Evolutionary conservation across 1,140 invertebrate species (phyloP), one percentile per base, ranked within the genome.

Genomic region (Pantala flavescens): DNA sequence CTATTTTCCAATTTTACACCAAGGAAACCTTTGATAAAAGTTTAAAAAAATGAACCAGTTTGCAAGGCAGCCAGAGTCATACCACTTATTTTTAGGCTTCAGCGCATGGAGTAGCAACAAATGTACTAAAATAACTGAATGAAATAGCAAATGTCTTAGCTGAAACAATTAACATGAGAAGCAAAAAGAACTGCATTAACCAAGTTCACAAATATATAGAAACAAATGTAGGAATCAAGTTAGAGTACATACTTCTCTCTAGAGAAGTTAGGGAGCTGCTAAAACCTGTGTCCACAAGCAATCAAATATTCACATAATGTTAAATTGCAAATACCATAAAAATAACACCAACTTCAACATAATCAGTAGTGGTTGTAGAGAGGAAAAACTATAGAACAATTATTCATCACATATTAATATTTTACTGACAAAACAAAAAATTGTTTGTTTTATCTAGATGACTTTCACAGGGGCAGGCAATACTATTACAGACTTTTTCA

Each of bases 111-210:
- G n/a, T 63, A 19, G 49, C 49, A 63, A 63, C 16, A 63, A 63
- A 7, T 19, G 14, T 14, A 63, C 49, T 19, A 63, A 63, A 63
- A 7, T 16, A 63, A 63, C 49, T 63, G 49, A 21, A 19, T 63
- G n/a, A 63, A 21, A 21, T 21, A 19, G 49, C n/a, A 63, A 5
- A 63, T 63, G 49, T 19, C n/a, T 7, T 21, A 63, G 14, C 49
- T 63, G 49, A 19, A 63, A 63, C 49, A 63, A 7, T 63, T 63
- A 63, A 16, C 49, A 63, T 63, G 3, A 63, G 43, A 63, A 63
- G 49, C 49, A 63, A 63, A 63, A 63, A n/a, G n/a, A 63, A 36
- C 28, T 63, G 49, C 49, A 63, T 16, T 63, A 63, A 63, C 49
- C 28, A 36, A 36, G 28, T 63, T 63, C n/a, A 14, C 49, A 63